These are phyloP conservation scores for Euphonia xanthogaster DNA, from an alignment of 2,797 vertebrate genomes.

Conservation along the genomic window DNA sequence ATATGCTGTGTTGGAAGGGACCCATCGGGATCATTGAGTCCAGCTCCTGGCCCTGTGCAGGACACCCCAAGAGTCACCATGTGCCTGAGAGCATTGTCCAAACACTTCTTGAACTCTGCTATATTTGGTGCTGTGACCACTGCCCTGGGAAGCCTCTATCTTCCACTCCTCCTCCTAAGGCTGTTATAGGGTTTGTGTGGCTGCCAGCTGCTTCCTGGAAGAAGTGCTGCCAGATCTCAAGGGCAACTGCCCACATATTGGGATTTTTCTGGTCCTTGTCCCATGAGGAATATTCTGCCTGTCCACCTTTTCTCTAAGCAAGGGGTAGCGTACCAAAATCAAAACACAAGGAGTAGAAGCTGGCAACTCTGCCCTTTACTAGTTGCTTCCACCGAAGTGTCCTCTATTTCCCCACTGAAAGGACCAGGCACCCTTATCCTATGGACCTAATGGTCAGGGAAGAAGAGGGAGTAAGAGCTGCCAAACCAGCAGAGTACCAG, in stretches of 20 bases:
- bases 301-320: neutral
- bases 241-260: neutral
- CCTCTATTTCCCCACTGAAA: neutral
- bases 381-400: neutral
- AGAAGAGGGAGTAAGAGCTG: neutral
- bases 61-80: neutral
- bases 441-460: neutral
- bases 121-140: neutral
- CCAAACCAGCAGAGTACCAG: neutral
- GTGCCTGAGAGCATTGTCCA: neutral
- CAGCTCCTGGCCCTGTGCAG: neutral
- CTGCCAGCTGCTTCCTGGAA: neutral
- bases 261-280: neutral
- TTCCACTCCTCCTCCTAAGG: neutral
- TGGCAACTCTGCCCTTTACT: neutral
- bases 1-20: neutral
- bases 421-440: neutral
- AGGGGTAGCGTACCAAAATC: neutral
- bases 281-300: neutral
- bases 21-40: accelerated
- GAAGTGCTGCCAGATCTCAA: neutral
- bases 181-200: neutral
- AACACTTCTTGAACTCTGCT: neutral
- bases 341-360: neutral
- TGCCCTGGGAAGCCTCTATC: neutral